Evolutionary conservation across 2,113 vertebrate species (phyloP).

Genomic region (Panurus biarmicus): DNA sequence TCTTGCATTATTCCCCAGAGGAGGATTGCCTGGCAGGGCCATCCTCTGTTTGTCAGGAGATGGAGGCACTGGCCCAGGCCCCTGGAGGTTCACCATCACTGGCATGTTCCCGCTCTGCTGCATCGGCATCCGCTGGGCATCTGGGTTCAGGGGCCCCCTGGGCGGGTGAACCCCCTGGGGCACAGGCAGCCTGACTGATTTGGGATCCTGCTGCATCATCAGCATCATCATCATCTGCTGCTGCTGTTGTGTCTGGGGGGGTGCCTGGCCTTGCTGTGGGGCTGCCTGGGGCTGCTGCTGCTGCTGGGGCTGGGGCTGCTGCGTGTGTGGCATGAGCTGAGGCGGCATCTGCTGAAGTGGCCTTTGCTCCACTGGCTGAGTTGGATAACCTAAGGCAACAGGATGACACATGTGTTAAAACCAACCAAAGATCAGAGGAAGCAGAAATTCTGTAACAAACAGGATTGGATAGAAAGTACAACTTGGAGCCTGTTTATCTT

Average conservation of each 20-base stretch:
- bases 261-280: slow-evolving; percentile 67
- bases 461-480: not conserved
- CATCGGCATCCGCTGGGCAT: slow-evolving; percentile 85
- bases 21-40: slow-evolving; percentile 80
- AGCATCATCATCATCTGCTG: slow-evolving; percentile 97
- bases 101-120: slow-evolving; percentile 84
- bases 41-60: slow-evolving; percentile 93
- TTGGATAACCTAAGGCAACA: slow-evolving; percentile 78
- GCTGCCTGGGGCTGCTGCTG: slow-evolving; percentile 73
- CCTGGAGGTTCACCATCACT: slow-evolving; percentile 92
- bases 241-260: slow-evolving; percentile 74
- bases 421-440: not conserved
- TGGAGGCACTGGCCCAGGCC: slow-evolving; percentile 81
- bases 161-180: slow-evolving; percentile 82
- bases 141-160: slow-evolving; percentile 78
- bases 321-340: slow-evolving; percentile 85
- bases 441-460: not conserved
- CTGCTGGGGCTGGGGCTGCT: slow-evolving; percentile 72
- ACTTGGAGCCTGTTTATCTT: not conserved
- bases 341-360: slow-evolving; percentile 89
- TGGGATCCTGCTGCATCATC: slow-evolving; percentile 92
- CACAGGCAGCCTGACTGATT: slow-evolving; percentile 81
- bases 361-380: slow-evolving; percentile 89
- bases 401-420: not conserved
- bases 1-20: slow-evolving; percentile 79